Percentiles rank a stretch among this genome's conserved stretches.
These are phyloP conservation scores for Thalassarche chlororhynchos DNA, from an alignment of 2,113 vertebrate species.

Conservation along the genomic window DNA sequence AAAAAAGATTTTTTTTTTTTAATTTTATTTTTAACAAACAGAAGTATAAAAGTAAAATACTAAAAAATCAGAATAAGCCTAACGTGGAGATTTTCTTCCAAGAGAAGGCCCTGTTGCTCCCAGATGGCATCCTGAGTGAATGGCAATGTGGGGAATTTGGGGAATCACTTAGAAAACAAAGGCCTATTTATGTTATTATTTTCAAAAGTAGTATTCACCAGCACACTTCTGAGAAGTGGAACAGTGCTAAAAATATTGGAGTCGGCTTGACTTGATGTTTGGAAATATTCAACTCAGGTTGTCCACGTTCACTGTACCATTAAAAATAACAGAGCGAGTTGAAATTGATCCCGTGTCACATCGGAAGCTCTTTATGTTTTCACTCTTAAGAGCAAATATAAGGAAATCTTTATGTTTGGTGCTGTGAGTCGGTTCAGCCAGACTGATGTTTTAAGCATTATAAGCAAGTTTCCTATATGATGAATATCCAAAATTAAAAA, in stretches of 20 bases:
- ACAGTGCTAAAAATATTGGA: neutral
- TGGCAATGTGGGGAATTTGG: neutral
- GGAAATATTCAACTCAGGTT: neutral
- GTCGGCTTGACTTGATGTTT: neutral
- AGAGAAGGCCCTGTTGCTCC: neutral
- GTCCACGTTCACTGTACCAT: neutral
- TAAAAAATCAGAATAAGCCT: neutral
- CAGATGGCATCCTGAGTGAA: neutral
- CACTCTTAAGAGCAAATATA: neutral
- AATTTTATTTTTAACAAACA: neutral
- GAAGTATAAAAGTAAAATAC: neutral
- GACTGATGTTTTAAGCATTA: neutral
- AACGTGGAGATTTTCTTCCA: neutral
- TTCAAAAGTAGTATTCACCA: neutral
- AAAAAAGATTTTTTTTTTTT: neutral
- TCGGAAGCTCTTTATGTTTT: neutral
- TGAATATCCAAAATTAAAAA: conserved; percentile 49
- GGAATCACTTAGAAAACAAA: neutral
- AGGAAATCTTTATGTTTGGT: neutral
- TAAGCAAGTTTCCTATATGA: conserved; percentile 28
- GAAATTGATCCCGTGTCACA: neutral
- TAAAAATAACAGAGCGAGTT: neutral
- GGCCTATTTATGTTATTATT: neutral
- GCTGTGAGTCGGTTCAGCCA: neutral
- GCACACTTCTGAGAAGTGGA: neutral